Base-by-base conservation (phyloP, 1,140 invertebrate species). In the Eriocheir sinensis region DNA sequence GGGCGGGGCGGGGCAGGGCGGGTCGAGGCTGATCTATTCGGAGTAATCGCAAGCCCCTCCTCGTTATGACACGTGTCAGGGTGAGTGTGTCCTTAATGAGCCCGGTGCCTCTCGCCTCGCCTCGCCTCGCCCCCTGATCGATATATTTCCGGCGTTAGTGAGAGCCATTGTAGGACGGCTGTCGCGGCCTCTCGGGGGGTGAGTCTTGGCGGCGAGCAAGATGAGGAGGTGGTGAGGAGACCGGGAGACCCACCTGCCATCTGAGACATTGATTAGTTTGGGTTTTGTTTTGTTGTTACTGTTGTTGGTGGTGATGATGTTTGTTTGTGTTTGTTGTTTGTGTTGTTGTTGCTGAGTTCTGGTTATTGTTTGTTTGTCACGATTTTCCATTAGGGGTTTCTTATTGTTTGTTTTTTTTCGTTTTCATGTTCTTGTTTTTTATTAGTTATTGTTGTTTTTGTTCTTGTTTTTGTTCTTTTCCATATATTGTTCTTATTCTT, bases 61-160 rank as follows among this genome's bases (percentile, higher is more conserved):
- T 72, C 60, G 60, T 72, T 72, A 72, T 72, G 60, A 72, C 60
- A 72, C 60, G 60, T 72, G 60, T 72, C 60, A 72, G 60, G 60
- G 21, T 72, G 60, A 72, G 60, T 72, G 60, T 72, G 60, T 72
- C 60, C 9, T 27, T 72, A 72, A 72, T 72, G 60, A 72, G 60
- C 17, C 21, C 8, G 60, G 60, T n/a, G 60, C 27, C 60, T 72
- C 60, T 72, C 60, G 60, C 60, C 27, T 72, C 21, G 60, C n/a
- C n/a, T 72, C 60, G 27, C n/a, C n/a, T n/a, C n/a, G n/a, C n/a
- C n/a, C n/a, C n/a, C 60, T n/a, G 60, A 72, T 72, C 60, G n/a
- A 72, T 72, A 72, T 72, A n/a, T 72, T 72, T 72, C 60, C 60
- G n/a, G 3, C 60, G 60, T n/a, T n/a, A n/a, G 2, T 21, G 60